Conservation (phyloP, 2,888 invertebrate genomes). For the Tuta absoluta region DNA sequence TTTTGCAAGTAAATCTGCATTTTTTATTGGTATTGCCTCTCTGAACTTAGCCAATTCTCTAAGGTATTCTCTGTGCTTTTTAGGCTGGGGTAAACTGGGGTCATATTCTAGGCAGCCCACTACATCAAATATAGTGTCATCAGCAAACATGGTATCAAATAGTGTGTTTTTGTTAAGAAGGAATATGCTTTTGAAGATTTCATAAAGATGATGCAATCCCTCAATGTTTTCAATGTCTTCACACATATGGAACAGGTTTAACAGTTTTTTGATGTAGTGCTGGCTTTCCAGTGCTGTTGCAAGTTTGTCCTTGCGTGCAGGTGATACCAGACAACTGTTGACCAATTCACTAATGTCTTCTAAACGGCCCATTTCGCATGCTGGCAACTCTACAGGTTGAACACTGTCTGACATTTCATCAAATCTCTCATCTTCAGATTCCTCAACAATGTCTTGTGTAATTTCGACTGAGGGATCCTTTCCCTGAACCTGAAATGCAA, state of each 20-base stretch:
- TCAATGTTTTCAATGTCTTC: constrained; percentile 98
- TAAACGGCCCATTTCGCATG: constrained; percentile 95
- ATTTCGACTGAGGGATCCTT: constrained; percentile 99
- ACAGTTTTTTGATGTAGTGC: constrained; percentile 96
- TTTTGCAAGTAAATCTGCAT: constrained; percentile 96
- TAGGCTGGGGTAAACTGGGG: constrained; percentile 91
- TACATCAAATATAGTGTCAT: constrained; percentile 98
- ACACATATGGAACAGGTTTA: constrained; percentile 97
- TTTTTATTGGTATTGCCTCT: constrained; percentile 97
- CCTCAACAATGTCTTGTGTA: constrained; percentile 97
- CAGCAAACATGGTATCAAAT: constrained; percentile 98
- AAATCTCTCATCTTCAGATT: constrained; percentile 97
- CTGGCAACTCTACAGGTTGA: constrained; percentile 96
- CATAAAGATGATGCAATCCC: constrained; percentile 96
- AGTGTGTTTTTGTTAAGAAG: constrained; percentile 98
- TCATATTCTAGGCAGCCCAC: constrained; percentile 99
- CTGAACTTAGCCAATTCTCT: constrained; percentile 94
- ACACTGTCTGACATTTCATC: constrained; percentile 98
- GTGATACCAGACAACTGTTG: constrained; percentile 92
- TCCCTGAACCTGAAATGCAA: constrained; percentile 90
- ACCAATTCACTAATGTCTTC: constrained; percentile 97
- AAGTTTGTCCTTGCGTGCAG: constrained; percentile 95
- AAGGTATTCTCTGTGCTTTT: constrained; percentile 97
- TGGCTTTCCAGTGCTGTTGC: constrained; percentile 96
- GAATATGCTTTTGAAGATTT: constrained; percentile 99